Evolutionary conservation across 30 jellyfish, hydroid and myxozoan species (phyloP), one percentile per base, ranked within the genome.

Genomic region (Haliclystus octoradiatus): DNA sequence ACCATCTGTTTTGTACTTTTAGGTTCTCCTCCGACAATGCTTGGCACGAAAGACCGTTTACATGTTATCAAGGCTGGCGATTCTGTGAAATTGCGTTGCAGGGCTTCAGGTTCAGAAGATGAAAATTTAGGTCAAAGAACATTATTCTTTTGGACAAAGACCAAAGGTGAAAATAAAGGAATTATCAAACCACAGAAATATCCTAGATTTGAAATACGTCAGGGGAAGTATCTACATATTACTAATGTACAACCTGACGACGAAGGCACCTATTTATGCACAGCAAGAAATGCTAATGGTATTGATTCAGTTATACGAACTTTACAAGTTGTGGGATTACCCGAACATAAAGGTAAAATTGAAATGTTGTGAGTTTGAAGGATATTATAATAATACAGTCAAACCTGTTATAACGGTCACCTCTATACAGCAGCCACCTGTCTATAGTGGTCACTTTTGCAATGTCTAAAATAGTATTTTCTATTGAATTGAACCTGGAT

Each of bases 81-180:
- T 1, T 77, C 69, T 24, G 94, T 82, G 26, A 82, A 61, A 65
- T 69, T 82, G 35, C 84, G 84, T 35, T 82, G 94, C 84, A 82
- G 79, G 74, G 94, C 94, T 31, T 72, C 94, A 0, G 94, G 88
- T 29, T 79, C 88, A 13, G 74, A 74, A 13, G 88, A 82, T 15
- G 94, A 9, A 40, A 40, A 73, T 34, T 40, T 77, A 2, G 72
- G 67, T 68, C 65, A 70, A 22, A 50, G 94, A 35, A 82, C 94
- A 0, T 71, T 82, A 24, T 82, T 82, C 72, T 73, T 66, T 53
- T 82, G 94, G 94, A 82, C 72, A 64, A 82, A 82, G 28, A 25
- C 29, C 13, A 31, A 25, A 9, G 26, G 52, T 13, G 19, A 64
- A 13, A 80, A 82, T 40, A n/a, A 30, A 49, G 92, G 92, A 27